phyloP scores from a whole-genome alignment of 2,797 vertebrate genomes.

The Eremophila alpestris region DNA sequence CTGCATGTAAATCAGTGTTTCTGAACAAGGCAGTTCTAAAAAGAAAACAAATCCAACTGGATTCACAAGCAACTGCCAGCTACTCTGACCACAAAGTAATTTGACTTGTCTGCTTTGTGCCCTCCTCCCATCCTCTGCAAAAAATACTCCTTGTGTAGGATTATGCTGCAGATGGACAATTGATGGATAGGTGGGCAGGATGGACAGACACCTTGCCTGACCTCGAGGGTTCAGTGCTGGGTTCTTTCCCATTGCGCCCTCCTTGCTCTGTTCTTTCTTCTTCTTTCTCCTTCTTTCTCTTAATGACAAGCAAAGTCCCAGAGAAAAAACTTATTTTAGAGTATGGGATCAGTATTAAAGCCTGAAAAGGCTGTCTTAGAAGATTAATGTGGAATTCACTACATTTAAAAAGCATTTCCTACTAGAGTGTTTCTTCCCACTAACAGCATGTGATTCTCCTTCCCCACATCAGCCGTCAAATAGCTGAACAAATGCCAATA shows the following conservation, averaged over 20 bases:
- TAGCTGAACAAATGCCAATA: slow-evolving; percentile 8
- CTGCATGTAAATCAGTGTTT: slow-evolving; percentile 19
- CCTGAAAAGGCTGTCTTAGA: background rate
- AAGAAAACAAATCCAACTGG: slow-evolving; percentile 41
- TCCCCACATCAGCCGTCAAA: background rate
- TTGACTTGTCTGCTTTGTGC: background rate
- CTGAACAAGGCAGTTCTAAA: background rate
- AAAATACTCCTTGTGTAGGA: background rate
- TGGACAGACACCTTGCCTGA: background rate
- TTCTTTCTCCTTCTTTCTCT: background rate
- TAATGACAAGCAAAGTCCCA: background rate
- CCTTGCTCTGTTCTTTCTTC: background rate
- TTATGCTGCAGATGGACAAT: rapidly evolving
- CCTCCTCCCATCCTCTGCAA: background rate
- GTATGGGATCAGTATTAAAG: background rate
- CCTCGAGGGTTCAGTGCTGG: background rate
- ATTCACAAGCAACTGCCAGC: background rate
- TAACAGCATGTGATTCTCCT: background rate
- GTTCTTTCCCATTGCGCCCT: background rate
- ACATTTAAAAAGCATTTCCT: background rate
- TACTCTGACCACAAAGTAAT: background rate
- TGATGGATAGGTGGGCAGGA: background rate
- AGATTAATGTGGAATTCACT: slow-evolving; percentile 3
- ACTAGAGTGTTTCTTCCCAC: background rate
- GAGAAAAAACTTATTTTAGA: background rate